Evolutionary conservation across 2,888 invertebrate genomes (phyloP).

Genomic region (Drosophila macrothrix): DNA sequence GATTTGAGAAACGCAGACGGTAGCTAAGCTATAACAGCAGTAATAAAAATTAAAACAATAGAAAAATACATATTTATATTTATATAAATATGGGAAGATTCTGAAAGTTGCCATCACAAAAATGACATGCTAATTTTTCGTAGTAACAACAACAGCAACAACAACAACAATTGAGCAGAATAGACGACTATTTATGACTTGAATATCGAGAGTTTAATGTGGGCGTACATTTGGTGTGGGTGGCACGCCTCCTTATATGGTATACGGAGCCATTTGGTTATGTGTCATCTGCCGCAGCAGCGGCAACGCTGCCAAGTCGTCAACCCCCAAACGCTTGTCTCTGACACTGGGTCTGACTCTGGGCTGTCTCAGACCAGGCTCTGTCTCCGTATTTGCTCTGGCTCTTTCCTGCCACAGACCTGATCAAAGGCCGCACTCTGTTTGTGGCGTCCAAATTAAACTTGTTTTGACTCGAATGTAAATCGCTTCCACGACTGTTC

Average conservation of each 20-base stretch:
- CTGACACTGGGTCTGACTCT: neutral
- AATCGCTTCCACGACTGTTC: slow-evolving; percentile 35
- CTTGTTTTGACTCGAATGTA: slow-evolving; percentile 39
- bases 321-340: slow-evolving; percentile 31
- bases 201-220: neutral
- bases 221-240: neutral
- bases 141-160: neutral
- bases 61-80: neutral
- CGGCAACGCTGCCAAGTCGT: slow-evolving; percentile 15
- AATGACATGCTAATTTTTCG: slow-evolving; percentile 30
- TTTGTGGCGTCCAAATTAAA: slow-evolving; percentile 19
- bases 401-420: neutral
- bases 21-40: neutral
- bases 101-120: slow-evolving; percentile 1
- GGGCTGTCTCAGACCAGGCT: neutral
- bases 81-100: neutral
- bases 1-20: neutral
- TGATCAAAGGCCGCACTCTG: slow-evolving; percentile 9
- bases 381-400: neutral
- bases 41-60: neutral
- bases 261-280: slow-evolving; percentile 5
- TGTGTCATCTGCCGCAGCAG: slow-evolving; percentile 29
- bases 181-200: slow-evolving; percentile 3
- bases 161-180: neutral
- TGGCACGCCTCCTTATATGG: slow-evolving; percentile 4